phyloP scores from a whole-genome alignment of 2,797 vertebrate genomes.

The Syncerus caffer region DNA sequence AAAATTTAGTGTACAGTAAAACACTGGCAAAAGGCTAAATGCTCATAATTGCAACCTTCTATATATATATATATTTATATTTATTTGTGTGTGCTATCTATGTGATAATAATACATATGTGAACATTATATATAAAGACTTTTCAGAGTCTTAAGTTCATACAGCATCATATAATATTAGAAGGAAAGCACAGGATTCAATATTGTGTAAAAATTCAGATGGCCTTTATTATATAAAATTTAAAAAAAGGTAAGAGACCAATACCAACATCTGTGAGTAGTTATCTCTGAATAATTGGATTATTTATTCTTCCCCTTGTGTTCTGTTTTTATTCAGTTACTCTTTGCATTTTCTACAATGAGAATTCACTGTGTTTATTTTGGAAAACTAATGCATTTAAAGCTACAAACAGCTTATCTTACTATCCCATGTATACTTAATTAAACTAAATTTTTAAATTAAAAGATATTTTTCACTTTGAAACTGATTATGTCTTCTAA shows the following conservation, averaged over 20 bases:
- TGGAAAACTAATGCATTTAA: background rate
- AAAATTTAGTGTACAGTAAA: background rate
- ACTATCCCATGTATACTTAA: background rate
- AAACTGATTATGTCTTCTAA: background rate
- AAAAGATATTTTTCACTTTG: background rate
- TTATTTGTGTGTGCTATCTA: background rate
- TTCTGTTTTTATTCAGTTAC: background rate
- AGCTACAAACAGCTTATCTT: background rate
- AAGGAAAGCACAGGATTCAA: background rate
- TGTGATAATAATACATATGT: background rate
- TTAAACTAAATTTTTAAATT: background rate
- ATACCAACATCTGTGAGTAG: background rate
- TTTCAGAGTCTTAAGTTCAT: background rate
- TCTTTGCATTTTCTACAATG: background rate
- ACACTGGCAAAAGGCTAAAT: background rate
- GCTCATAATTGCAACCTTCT: background rate
- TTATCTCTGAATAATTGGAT: background rate
- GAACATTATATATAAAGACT: background rate
- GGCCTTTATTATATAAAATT: background rate
- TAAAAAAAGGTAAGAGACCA: background rate
- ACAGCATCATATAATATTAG: background rate
- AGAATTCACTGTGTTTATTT: background rate
- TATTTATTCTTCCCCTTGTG: background rate
- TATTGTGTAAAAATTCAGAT: background rate
- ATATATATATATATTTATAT: background rate